Conservation (phyloP, 92 coral and sea anemone species). For the Bergia puertoricense region DNA sequence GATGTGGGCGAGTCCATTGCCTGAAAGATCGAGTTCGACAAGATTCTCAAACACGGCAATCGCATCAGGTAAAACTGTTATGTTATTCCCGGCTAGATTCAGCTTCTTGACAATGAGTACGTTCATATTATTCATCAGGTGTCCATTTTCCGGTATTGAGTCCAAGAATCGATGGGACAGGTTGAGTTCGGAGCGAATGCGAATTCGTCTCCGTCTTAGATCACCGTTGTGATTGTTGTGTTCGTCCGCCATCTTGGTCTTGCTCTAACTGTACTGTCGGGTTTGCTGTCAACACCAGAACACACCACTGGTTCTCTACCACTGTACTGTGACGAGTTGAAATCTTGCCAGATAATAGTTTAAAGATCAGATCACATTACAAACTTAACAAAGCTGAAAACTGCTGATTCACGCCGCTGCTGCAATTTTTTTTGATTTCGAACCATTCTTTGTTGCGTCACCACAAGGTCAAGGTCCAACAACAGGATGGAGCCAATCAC, state of each 20-base stretch:
- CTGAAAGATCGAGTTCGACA: conserved; percentile 79
- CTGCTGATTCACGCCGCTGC: neutral
- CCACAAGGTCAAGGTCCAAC: neutral
- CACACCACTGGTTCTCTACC: too few species aligned
- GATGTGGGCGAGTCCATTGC: conserved; percentile 78
- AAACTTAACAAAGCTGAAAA: neutral
- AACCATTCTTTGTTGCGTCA: neutral
- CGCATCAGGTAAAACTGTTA: conserved; percentile 84
- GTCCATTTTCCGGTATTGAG: conserved; percentile 71
- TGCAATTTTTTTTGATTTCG: neutral
- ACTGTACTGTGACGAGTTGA: too few species aligned
- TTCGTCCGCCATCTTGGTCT: conserved; percentile 45
- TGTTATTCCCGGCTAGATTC: conserved; percentile 76
- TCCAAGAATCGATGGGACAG: conserved; percentile 76
- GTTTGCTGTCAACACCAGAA: too few species aligned
- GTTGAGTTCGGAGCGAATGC: conserved; percentile 53
- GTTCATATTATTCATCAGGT: conserved; percentile 68
- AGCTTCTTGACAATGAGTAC: conserved; percentile 65
- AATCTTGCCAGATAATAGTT: neutral
- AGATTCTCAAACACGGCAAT: conserved; percentile 74
- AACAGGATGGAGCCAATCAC: neutral
- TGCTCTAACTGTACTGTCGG: neutral
- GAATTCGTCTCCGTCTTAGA: conserved; percentile 39
- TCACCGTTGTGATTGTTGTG: conserved; percentile 12
- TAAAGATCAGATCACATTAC: neutral